Base-by-base conservation (phyloP, 2,797 vertebrate genomes). In the Coilia nasus region DNA sequence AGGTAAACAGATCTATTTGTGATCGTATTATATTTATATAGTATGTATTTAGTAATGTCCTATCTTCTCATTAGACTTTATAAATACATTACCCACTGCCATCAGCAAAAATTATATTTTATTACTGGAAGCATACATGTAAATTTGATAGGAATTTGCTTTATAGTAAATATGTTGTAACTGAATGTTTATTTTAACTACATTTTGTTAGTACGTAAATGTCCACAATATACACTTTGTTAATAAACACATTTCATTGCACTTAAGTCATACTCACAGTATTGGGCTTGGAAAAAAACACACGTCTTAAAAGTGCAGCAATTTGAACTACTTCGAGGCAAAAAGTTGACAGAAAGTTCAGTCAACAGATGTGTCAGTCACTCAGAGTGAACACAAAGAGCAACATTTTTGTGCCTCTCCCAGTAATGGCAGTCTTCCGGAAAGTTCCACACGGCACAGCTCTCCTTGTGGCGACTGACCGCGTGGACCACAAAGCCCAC, bases 401-500 rank as follows among this genome's bases (percentile, higher is more conserved):
- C 85, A 54, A 95, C 94, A 0, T 95, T 95, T 91, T 94, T 96
- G 91, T 96, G 94, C 44, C 89, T 92, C 87, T 95, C 94, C 96
- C 96, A 96, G 92, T 96, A 95, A 91, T 96, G 96, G 71, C 94
- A 94, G 11, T 95, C 94, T 3, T 95, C 94, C 0, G 95, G 93
- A 67, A 96, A 96, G 89, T 92, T 96, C 89, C 93, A 95, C 0
- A 91, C 93, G 0, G 95, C 94, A 0, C 91, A 92, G 6, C 92
- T 92, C 87, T 96, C 91, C 85, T 95, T 96, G 89, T 95, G 93
- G 21, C 93, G 91, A 75, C 95, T 96, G 75, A 96, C 86, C 0
- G 94, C 94, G 41, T 96, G 95, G 35, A 95, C 91, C 0, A 95
- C 89, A 14, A 95, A 95, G 11, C 95, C 94, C 0, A 89, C n/a